Percentiles rank a stretch among this genome's conserved stretches.
Evolutionary conservation across 2,888 invertebrate species (phyloP).

Genomic region (Girardia tigrina): DNA sequence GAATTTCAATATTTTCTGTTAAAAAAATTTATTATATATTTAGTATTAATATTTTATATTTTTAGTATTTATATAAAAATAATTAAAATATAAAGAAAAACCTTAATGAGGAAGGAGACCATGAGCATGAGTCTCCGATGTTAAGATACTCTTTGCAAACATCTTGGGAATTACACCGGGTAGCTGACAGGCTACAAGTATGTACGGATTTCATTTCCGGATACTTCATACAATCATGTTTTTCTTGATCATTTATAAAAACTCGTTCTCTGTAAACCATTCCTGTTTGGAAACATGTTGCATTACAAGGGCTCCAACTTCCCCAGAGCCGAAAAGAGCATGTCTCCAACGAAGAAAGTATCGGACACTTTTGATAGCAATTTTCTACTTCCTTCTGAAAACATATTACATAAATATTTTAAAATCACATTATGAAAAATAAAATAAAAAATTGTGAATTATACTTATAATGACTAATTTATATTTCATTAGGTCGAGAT

Average conservation of each 20-base stretch:
- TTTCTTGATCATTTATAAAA: neutral
- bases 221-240: neutral
- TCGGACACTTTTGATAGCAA: neutral
- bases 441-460: too few relatives aligned
- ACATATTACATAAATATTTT: too few relatives aligned
- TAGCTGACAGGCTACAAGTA: neutral
- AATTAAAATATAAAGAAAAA: neutral
- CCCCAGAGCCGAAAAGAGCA: conserved; percentile 40
- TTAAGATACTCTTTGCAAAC: neutral
- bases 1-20: too few relatives aligned
- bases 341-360: neutral
- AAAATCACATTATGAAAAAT: too few relatives aligned
- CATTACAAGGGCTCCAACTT: conserved; percentile 44
- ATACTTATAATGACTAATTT: too few relatives aligned
- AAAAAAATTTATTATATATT: neutral
- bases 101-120: neutral
- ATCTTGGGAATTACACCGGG: neutral
- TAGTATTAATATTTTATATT: neutral
- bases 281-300: conserved; percentile 44
- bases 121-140: neutral
- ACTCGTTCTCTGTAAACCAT: neutral
- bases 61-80: neutral
- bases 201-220: neutral
- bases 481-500: too few relatives aligned
- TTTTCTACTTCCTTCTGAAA: neutral